Conservation (phyloP, 2,113 vertebrate species). For the Bothrops jararaca region DNA sequence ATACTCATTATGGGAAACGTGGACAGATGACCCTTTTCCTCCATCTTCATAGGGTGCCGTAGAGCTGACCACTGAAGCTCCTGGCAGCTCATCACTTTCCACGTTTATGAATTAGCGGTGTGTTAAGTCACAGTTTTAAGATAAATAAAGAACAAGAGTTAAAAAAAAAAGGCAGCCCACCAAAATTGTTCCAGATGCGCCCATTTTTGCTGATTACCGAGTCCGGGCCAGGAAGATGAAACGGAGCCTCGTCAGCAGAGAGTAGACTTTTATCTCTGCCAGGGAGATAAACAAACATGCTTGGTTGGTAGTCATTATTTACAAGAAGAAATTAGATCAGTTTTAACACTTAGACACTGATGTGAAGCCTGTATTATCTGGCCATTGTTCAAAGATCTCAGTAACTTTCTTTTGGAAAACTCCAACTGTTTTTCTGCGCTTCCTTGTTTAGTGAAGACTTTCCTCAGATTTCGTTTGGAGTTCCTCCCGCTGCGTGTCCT, state of each 20-base stretch:
- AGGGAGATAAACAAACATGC: conserved; percentile 55
- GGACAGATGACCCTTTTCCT: neutral
- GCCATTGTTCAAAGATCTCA: conserved; percentile 47
- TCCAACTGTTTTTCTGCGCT: neutral
- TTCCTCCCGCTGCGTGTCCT: conserved; percentile 19
- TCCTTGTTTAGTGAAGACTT: conserved; percentile 30
- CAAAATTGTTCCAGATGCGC: conserved; percentile 52
- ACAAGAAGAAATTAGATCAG: conserved; percentile 61
- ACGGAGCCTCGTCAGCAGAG: neutral
- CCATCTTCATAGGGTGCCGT: conserved; percentile 36
- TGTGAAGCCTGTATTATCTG: conserved; percentile 53
- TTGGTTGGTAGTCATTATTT: conserved; percentile 62
- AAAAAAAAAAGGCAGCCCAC: conserved; percentile 23
- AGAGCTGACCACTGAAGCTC: conserved; percentile 24
- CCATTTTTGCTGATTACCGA: conserved; percentile 31
- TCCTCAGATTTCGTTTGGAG: conserved; percentile 23
- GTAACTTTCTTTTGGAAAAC: conserved; percentile 2
- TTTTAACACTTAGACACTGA: conserved; percentile 58
- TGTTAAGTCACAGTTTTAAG: conserved; percentile 29
- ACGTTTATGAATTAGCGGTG: conserved; percentile 61
- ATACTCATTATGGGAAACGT: neutral
- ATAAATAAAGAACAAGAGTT: conserved; percentile 43
- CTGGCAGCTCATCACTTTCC: conserved; percentile 52
- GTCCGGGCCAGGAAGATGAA: conserved; percentile 39
- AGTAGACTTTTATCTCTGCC: conserved; percentile 61